Percentiles rank a stretch among this genome's conserved stretches.
These are phyloP conservation scores for Exocentrus adspersus DNA, from an alignment of 2,888 invertebrate species.

Conservation along the genomic window DNA sequence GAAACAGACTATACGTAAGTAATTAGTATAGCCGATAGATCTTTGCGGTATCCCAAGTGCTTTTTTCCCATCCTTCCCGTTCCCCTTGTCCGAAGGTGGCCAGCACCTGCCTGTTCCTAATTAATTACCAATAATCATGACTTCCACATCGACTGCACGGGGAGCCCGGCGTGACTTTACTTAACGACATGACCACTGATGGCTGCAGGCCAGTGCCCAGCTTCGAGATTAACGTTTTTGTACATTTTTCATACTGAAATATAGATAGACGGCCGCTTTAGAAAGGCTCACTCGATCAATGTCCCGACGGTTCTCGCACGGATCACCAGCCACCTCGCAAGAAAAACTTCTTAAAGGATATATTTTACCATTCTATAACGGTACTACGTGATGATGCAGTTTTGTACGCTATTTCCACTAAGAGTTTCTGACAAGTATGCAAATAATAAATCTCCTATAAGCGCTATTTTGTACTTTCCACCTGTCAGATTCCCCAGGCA, in stretches of 20 bases:
- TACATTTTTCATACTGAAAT: conserved; percentile 24
- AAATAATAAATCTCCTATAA: too few relatives aligned
- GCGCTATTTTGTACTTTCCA: too few relatives aligned
- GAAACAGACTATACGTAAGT: too few relatives aligned
- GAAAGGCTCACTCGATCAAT: conserved; percentile 25
- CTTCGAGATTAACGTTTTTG: conserved; percentile 27
- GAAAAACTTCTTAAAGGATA: conserved; percentile 10
- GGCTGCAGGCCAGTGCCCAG: conserved; percentile 25
- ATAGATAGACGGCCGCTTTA: conserved; percentile 19
- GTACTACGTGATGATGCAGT: not conserved
- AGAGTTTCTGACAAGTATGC: too few relatives aligned
- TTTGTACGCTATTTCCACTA: too few relatives aligned
- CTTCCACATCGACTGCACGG: conserved; percentile 50
- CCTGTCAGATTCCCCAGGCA: too few relatives aligned
- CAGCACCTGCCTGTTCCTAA: conserved; percentile 55
- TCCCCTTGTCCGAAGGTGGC: conserved; percentile 41
- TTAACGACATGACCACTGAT: conserved; percentile 45
- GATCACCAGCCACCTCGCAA: conserved; percentile 12
- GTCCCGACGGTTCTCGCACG: conserved; percentile 19
- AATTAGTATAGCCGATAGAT: not conserved
- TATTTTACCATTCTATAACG: not conserved
- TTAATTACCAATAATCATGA: conserved; percentile 54
- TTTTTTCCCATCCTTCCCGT: not conserved
- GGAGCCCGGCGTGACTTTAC: conserved; percentile 51
- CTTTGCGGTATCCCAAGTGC: not conserved